These are phyloP conservation scores for Lysandra coridon DNA, from an alignment of 2,888 invertebrate genomes.

Conservation along the genomic window DNA sequence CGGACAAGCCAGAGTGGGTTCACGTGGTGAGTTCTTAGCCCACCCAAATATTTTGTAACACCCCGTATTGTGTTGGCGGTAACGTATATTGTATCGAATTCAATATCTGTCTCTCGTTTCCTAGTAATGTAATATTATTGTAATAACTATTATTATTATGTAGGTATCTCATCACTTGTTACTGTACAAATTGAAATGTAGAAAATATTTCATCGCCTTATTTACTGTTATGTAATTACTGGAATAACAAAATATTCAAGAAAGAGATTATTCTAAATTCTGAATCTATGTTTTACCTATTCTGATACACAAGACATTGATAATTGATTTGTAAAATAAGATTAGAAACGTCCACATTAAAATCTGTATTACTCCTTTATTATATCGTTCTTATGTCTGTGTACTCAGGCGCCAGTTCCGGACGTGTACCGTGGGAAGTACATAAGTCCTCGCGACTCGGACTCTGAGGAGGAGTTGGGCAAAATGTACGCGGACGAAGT, in stretches of 20 bases:
- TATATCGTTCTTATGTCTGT: not conserved
- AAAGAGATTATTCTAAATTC: not conserved
- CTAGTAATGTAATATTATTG: conserved; percentile 1
- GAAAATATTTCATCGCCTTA: not conserved
- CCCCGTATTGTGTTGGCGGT: not conserved
- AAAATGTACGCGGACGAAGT: conserved; percentile 93
- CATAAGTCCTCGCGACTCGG: conserved; percentile 69
- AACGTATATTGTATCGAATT: conserved; percentile 11
- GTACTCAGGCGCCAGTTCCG: conserved; percentile 90
- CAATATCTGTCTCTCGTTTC: not conserved
- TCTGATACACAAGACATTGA: not conserved
- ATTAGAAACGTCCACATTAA: not conserved
- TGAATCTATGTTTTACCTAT: not conserved
- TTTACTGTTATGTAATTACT: not conserved
- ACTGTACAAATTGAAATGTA: not conserved
- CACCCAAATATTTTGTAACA: conserved; percentile 23
- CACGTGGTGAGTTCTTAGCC: conserved; percentile 86
- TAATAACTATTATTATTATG: not conserved
- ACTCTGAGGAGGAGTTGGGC: conserved; percentile 84
- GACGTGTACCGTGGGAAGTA: conserved; percentile 96
- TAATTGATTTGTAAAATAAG: not conserved
- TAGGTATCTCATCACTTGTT: not conserved
- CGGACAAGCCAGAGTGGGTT: conserved; percentile 91
- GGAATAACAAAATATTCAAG: not conserved
- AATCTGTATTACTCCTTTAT: not conserved